Base-by-base conservation (phyloP, 2,113 vertebrate genomes). In the Scophthalmus maximus region DNA sequence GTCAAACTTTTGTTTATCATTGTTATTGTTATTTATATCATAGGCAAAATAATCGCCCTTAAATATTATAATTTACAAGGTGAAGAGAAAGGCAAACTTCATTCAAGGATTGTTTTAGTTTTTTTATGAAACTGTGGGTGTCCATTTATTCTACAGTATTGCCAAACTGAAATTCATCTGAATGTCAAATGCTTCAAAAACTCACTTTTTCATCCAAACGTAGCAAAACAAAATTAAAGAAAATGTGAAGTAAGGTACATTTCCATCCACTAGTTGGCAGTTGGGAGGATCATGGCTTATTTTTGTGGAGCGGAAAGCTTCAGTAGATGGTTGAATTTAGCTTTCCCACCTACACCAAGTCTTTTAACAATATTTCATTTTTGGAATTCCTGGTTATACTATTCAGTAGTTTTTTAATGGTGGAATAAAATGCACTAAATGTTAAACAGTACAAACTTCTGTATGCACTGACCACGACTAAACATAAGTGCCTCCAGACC, bases 381-480 rank as follows among this genome's bases (percentile, higher is more conserved):
- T 34, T 3, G 22, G 2, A 6, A 22, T 57, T 44, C 29, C 26
- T 17, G 2, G 30, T 5, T 27, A 77, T 47, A 17, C 8, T 1
- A 7, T 58, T 57, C 5, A 12, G 29, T 0, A 17, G 11, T 25
- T 25, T 42, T 38, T 42, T 15, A 25, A 17, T 38, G 3, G 1
- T 23, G 8, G n/a, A n/a, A 30, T 1, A 8, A 57, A 49, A 66
- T 22, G 2, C 17, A 49, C 3, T 52, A 20, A 27, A 74, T 62
- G 29, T 49, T 64, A 29, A 56, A 57, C 46, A 20, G 1, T 66
- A 44, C 22, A 47, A 57, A 32, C 36, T 15, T 69, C 42, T 46
- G 11, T 63, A 87, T 55, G n/a, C n/a, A n/a, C n/a, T n/a, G n/a
- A n/a, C n/a, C 23, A n/a, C 55, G n/a, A 61, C 32, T 32, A 49